Conservation (phyloP, 2,888 invertebrate species). For the Lasiommata megera region DNA sequence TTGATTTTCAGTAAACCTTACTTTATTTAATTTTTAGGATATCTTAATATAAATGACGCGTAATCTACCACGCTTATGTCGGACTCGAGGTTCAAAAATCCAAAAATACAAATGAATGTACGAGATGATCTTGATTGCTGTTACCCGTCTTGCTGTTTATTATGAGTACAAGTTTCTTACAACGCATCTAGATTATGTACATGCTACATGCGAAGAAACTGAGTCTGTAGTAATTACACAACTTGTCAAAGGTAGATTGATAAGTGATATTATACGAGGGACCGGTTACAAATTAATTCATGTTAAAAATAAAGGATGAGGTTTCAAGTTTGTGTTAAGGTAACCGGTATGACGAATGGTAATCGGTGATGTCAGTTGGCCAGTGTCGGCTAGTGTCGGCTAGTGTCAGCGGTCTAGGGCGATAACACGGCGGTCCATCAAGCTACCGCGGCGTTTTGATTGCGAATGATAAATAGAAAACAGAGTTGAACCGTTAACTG, state of each 20-base stretch:
- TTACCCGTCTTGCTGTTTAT: constrained; percentile 49
- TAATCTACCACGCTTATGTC: too few relatives aligned
- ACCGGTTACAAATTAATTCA: constrained; percentile 50
- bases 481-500: too few relatives aligned
- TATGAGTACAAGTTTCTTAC: constrained; percentile 51
- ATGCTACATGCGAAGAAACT: constrained; percentile 42
- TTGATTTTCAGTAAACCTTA: too few relatives aligned
- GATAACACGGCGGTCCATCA: constrained; percentile 61
- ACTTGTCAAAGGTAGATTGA: constrained; percentile 65
- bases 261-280: constrained; percentile 56
- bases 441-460: constrained; percentile 58
- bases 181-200: constrained; percentile 35
- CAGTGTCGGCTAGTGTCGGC: constrained; percentile 23
- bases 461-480: constrained; percentile 60
- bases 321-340: constrained; percentile 25
- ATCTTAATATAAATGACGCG: too few relatives aligned
- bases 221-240: constrained; percentile 60
- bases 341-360: constrained; percentile 42
- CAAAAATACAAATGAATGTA: background rate
- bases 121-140: constrained; percentile 51
- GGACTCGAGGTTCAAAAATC: too few relatives aligned
- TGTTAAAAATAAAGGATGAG: constrained; percentile 43
- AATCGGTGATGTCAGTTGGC: constrained; percentile 18
- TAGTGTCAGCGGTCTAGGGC: constrained; percentile 37
- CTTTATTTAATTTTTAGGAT: too few relatives aligned